Conservation (phyloP, 2,797 vertebrate genomes). For the Euphonia xanthogaster region DNA sequence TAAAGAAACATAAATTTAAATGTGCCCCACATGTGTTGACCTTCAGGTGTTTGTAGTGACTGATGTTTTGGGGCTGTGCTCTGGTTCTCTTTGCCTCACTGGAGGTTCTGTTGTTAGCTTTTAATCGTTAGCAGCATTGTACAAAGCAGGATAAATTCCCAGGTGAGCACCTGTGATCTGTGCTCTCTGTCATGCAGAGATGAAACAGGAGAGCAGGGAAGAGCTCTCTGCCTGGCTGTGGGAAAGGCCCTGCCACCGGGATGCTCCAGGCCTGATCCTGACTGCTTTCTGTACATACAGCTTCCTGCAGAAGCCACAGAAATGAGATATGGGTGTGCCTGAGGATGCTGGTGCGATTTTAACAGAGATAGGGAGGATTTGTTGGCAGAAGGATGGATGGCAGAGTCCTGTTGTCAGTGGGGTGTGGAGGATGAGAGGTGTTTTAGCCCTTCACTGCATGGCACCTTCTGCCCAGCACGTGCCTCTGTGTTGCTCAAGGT, state of each 20-base stretch:
- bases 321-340: rapidly evolving
- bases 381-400: not conserved
- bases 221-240: not conserved
- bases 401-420: not conserved
- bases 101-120: not conserved
- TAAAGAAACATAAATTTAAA: not conserved
- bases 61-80: not conserved
- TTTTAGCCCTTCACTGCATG: rapidly evolving
- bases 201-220: not conserved
- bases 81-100: not conserved
- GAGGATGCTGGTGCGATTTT: not conserved
- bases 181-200: not conserved
- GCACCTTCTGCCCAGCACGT: not conserved
- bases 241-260: not conserved
- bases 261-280: not conserved
- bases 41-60: not conserved
- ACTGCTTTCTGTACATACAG: not conserved
- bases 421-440: not conserved
- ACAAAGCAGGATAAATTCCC: not conserved
- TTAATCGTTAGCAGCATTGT: not conserved
- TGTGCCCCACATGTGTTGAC: not conserved
- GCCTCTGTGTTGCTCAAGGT: not conserved
- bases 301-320: not conserved
- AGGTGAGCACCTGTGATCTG: not conserved
- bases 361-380: not conserved